Conservation (phyloP, 2,888 invertebrate species). For the Drosophila putrida region DNA sequence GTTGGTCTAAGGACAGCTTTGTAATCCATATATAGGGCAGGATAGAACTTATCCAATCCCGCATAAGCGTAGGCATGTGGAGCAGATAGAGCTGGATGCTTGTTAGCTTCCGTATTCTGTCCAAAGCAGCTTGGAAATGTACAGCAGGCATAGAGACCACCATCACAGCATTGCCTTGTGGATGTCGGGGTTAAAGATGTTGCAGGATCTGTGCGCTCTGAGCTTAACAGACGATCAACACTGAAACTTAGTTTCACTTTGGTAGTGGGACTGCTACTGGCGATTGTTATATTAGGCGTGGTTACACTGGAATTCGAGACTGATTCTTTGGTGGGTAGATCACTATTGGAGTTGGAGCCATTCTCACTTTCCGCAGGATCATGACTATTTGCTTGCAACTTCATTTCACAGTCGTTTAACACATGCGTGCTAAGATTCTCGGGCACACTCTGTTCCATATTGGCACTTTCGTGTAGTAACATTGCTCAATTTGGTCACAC, state of each 20-base stretch:
- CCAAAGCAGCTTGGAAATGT: slow-evolving; percentile 69
- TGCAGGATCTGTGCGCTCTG: slow-evolving; percentile 51
- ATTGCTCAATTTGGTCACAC: slow-evolving; percentile 44
- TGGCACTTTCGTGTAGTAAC: slow-evolving; percentile 66
- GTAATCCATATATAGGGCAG: slow-evolving; percentile 74
- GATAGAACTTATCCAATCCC: slow-evolving; percentile 67
- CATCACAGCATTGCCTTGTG: slow-evolving; percentile 66
- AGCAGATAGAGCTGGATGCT: slow-evolving; percentile 32
- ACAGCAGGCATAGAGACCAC: slow-evolving; percentile 73
- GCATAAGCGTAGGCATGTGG: slow-evolving; percentile 48
- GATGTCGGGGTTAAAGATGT: slow-evolving; percentile 13
- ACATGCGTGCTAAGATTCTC: slow-evolving; percentile 74
- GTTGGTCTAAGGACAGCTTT: slow-evolving; percentile 82
- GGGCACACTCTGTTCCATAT: slow-evolving; percentile 71
- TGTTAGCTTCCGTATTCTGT: slow-evolving; percentile 48
- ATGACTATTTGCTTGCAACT: slow-evolving; percentile 20
- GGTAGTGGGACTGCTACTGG: slow-evolving; percentile 54
- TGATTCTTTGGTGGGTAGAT: slow-evolving; percentile 55
- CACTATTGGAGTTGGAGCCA: slow-evolving; percentile 40
- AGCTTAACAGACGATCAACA: slow-evolving; percentile 83
- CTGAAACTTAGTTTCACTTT: slow-evolving; percentile 84
- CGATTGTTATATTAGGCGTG: slow-evolving; percentile 16
- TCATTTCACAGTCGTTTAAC: slow-evolving; percentile 59
- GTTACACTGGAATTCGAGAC: slow-evolving; percentile 12
- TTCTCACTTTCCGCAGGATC: slow-evolving; percentile 40